These are phyloP conservation scores for Conops quadrifasciatus DNA, from an alignment of 2,888 invertebrate species.

Conservation along the genomic window DNA sequence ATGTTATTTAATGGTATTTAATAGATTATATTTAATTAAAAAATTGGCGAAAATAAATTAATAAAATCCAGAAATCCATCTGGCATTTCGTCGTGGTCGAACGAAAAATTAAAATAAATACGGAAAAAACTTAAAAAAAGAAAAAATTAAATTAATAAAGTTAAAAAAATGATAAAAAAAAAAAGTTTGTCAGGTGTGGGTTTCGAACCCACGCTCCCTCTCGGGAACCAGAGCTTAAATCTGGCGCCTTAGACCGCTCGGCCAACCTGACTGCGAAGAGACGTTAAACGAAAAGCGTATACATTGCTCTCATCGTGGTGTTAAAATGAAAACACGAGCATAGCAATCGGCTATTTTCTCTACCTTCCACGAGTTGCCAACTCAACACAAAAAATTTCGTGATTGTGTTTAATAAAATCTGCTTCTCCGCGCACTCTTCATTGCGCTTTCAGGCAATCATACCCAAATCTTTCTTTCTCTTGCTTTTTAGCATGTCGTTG, in stretches of 20 bases:
- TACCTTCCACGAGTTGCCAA: neutral
- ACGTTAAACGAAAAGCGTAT: neutral
- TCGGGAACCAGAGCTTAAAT: constrained; percentile 81
- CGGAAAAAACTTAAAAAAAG: constrained; percentile 5
- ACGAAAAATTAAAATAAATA: neutral
- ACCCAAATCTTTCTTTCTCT: neutral
- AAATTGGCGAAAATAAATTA: neutral
- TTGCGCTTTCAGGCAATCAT: neutral
- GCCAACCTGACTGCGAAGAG: constrained; percentile 70
- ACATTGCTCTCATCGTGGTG: neutral
- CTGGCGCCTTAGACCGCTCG: constrained; percentile 83
- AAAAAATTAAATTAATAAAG: constrained; percentile 4
- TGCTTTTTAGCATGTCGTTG: neutral
- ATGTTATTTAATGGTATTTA: neutral
- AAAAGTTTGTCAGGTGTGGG: constrained; percentile 13
- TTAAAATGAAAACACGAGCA: neutral
- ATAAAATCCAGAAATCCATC: neutral
- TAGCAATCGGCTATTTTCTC: neutral
- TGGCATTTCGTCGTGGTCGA: neutral
- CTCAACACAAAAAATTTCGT: neutral
- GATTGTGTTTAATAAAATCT: neutral
- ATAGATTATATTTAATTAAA: neutral
- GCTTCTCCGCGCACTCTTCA: neutral
- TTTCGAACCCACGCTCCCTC: constrained; percentile 80
- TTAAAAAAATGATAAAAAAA: constrained; percentile 15